Base-by-base conservation (phyloP, 2,888 invertebrate genomes). In the Anagyrus pseudococci region DNA sequence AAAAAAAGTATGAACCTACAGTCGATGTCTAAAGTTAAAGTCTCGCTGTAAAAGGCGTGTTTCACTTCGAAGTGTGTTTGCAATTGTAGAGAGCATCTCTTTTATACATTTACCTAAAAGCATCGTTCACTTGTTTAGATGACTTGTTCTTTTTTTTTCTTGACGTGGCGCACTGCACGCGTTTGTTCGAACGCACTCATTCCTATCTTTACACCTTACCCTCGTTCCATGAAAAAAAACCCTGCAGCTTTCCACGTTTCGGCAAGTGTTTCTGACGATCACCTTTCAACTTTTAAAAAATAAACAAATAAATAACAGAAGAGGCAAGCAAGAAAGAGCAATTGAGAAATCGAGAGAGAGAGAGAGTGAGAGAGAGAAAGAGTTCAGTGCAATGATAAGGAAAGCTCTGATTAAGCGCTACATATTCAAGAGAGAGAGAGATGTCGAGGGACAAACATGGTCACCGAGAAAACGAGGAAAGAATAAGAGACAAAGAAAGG, bases 51-150 rank as follows among this genome's bases (percentile, higher is more conserved):
- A 29, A 53, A n/a, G n/a, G 47, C 41, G 54, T 19, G 29, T 48
- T 60, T 54, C 41, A 63, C 69, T 10, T 70, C 64, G 58, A 58
- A 68, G 63, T 71, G 63, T 67, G 67, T 68, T 58, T 66, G 68
- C 62, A 50, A 48, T 25, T 66, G 40, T 37, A 13, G 33, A 37
- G 15, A 37, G 33, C 33, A 37, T 29, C 4, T 10, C 10, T 29
- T 7, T 37, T 37, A 37, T 15, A n/a, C n/a, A n/a, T n/a, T n/a
- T n/a, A 37, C 13, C 15, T 13, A 15, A 37, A 15, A 37, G 33
- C 33, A 10, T 37, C 15, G 33, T 15, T 37, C 33, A 4, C 33
- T 15, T 37, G 8, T 37, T 37, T 37, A 37, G 33, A 37, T 37
- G 4, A 37, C 33, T 2, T 37, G n/a, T n/a, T n/a, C n/a, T n/a